These are phyloP conservation scores for Lathamus discolor DNA, from an alignment of 2,113 vertebrate species.

Conservation along the genomic window DNA sequence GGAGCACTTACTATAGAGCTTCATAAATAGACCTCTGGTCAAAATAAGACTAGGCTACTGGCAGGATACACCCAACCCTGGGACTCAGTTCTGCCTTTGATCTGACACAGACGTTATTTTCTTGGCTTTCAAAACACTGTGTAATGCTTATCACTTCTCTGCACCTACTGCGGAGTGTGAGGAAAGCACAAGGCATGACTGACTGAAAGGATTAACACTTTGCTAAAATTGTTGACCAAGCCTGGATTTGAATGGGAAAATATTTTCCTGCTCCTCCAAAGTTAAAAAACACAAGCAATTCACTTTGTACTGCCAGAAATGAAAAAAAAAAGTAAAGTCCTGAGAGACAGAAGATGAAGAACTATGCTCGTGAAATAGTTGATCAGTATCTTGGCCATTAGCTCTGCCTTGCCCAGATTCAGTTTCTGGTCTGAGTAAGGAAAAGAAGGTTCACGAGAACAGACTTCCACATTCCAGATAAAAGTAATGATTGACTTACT, in stretches of 20 bases:
- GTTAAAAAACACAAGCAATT: neutral
- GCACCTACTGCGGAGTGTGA: accelerated
- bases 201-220: neutral
- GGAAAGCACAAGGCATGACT: neutral
- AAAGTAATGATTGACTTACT: neutral
- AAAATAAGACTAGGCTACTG: neutral
- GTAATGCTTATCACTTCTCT: neutral
- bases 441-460: neutral
- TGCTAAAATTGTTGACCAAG: neutral
- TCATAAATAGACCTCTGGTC: neutral
- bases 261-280: neutral
- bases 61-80: neutral
- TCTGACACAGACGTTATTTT: neutral
- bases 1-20: neutral
- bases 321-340: neutral
- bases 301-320: neutral
- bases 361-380: neutral
- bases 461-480: neutral
- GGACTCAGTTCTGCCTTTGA: neutral
- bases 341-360: neutral
- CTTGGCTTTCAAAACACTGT: neutral
- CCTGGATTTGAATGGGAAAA: neutral
- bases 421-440: neutral
- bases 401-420: neutral
- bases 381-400: neutral